Percentiles rank a stretch among this genome's conserved stretches.
These are phyloP conservation scores for Lamellibrachia columna DNA, from an alignment of 2,888 invertebrate species.

Conservation along the genomic window DNA sequence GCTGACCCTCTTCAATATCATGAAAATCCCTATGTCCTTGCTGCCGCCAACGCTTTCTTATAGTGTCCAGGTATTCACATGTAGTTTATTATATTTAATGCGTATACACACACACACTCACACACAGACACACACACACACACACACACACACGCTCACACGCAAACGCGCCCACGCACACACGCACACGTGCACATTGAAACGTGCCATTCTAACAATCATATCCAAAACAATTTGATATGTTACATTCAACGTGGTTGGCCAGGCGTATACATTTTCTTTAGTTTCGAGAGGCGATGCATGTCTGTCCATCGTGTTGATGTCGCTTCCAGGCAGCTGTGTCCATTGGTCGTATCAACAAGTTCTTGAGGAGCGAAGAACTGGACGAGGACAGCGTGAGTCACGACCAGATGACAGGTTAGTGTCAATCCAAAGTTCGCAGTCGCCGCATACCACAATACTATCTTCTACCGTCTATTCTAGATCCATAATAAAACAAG, in stretches of 20 bases:
- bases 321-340: conserved; percentile 50
- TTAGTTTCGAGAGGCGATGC: background rate
- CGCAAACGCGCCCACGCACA: no score
- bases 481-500: background rate
- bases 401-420: conserved; percentile 32
- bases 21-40: conserved; percentile 49
- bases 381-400: conserved; percentile 53
- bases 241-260: no score
- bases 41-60: conserved; percentile 32
- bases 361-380: conserved; percentile 54
- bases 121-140: no score
- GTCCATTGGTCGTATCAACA: conserved; percentile 52
- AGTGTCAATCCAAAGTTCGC: background rate
- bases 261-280: no score
- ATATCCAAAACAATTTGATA: no score
- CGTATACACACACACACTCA: no score
- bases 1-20: conserved; percentile 63
- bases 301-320: background rate
- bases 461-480: background rate
- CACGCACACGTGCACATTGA: no score
- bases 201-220: no score
- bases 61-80: background rate
- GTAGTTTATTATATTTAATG: no score
- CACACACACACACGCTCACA: no score
- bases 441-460: no score